These are phyloP conservation scores for Sula dactylatra DNA, from an alignment of 2,113 vertebrate genomes.

Conservation along the genomic window DNA sequence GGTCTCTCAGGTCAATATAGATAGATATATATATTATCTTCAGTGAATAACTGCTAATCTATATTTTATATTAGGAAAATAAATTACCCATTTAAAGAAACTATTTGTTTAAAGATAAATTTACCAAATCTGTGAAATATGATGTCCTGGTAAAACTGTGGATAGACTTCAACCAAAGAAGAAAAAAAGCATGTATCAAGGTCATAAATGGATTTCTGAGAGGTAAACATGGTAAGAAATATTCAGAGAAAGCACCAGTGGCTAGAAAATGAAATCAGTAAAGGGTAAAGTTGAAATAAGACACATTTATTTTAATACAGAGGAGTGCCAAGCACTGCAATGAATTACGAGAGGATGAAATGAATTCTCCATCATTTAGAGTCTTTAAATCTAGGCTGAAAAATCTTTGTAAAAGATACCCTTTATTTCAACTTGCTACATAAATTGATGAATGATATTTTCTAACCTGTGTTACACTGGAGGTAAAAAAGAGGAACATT, in stretches of 20 bases:
- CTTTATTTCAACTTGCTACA: neutral
- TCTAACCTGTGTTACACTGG: neutral
- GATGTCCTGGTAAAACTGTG: neutral
- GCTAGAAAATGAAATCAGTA: neutral
- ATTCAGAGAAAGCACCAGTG: neutral
- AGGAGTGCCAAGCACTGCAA: neutral
- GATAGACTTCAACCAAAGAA: neutral
- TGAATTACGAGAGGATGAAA: neutral
- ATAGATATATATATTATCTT: neutral
- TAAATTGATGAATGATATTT: neutral
- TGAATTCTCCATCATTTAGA: neutral
- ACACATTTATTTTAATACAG: neutral
- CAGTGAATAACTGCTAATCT: neutral
- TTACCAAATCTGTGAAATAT: neutral
- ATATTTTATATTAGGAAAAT: neutral
- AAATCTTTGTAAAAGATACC: neutral
- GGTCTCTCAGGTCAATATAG: neutral
- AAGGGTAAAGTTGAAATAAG: neutral
- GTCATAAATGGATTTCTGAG: neutral
- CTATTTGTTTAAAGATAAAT: neutral
- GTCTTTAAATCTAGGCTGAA: neutral
- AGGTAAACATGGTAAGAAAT: neutral
- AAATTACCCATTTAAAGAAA: neutral
- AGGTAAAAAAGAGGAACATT: neutral
- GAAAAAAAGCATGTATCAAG: neutral